Evolutionary conservation across 2,797 vertebrate species (phyloP).

Genomic region (Tenualosa ilisha): DNA sequence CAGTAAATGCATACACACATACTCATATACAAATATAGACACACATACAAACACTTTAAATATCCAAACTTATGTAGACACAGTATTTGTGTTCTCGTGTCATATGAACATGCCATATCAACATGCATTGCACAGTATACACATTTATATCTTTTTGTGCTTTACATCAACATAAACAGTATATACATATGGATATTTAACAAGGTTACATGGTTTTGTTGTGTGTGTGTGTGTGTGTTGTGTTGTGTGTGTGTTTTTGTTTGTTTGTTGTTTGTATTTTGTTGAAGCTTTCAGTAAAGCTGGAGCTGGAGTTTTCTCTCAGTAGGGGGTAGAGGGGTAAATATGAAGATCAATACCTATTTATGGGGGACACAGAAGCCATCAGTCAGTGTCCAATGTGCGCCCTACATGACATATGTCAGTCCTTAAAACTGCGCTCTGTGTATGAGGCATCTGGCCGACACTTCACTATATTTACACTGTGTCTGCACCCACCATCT

Average conservation of each 20-base stretch:
- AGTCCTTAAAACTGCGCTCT: conserved; percentile 13
- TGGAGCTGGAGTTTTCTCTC: conserved; percentile 22
- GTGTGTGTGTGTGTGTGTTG: neutral
- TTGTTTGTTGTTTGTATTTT: neutral
- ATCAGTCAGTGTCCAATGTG: conserved; percentile 34
- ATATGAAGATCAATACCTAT: conserved; percentile 40
- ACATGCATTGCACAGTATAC: neutral
- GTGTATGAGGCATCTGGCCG: neutral
- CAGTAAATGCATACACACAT: neutral
- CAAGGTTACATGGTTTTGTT: neutral
- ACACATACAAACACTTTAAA: neutral
- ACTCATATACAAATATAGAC: neutral
- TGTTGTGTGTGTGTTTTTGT: neutral
- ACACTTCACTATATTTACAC: conserved; percentile 4
- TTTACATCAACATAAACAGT: neutral
- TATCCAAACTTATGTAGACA: too few species aligned
- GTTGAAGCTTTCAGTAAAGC: neutral
- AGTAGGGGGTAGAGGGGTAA: conserved; percentile 30
- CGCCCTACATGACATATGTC: conserved; percentile 40
- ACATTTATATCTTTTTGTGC: neutral
- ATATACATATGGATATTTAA: neutral
- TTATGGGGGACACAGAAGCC: conserved; percentile 38
- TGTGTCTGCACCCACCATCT: neutral
- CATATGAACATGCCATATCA: neutral
- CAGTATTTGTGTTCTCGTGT: too few species aligned